Conservation (phyloP, 2,888 invertebrate species). For the Dryadula phaetusa region DNA sequence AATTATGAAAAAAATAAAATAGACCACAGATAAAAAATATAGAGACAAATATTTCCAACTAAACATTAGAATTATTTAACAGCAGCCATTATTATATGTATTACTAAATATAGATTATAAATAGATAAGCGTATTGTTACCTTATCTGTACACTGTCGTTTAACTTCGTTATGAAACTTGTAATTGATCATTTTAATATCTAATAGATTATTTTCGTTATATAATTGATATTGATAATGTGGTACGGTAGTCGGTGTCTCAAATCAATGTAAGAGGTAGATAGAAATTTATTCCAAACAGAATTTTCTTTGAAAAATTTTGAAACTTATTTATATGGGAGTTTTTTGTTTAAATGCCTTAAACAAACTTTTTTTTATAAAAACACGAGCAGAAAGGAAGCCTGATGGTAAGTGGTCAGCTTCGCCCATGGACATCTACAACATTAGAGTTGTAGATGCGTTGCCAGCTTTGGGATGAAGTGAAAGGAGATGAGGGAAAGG, state of each 20-base stretch:
- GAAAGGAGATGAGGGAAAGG: no score
- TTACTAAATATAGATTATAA: constrained; percentile 26
- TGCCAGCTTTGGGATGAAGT: no score
- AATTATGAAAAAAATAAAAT: background rate
- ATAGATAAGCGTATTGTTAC: constrained; percentile 31
- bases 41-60: constrained; percentile 1
- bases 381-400: no score
- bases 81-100: constrained; percentile 17
- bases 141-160: constrained; percentile 29
- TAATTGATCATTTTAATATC: constrained; percentile 21
- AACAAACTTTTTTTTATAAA: no score
- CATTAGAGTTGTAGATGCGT: no score
- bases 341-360: no score
- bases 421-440: no score
- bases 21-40: constrained; percentile 14
- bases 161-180: constrained; percentile 36
- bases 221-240: constrained; percentile 13
- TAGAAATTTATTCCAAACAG: background rate
- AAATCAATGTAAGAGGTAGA: background rate
- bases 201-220: constrained; percentile 20
- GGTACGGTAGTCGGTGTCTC: background rate
- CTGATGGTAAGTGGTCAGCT: no score
- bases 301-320: no score
- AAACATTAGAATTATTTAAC: constrained; percentile 1
- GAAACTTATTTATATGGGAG: no score